These are phyloP conservation scores for Umimayanthus chanpuru DNA, from an alignment of 92 coral and sea anemone genomes.

Conservation along the genomic window DNA sequence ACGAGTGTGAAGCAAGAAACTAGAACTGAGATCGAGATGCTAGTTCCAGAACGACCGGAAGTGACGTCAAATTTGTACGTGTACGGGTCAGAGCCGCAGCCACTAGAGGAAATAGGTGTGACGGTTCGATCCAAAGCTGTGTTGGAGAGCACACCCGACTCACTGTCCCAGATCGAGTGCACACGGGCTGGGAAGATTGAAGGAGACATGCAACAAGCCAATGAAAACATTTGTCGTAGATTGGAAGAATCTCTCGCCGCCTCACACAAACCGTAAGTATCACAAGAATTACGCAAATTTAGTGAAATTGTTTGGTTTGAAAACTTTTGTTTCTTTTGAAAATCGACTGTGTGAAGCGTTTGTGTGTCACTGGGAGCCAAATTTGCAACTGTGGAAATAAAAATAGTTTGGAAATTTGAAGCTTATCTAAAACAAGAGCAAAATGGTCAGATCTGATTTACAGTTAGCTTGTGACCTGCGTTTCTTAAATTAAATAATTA, in stretches of 20 bases:
- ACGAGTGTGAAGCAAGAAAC: conserved; percentile 95
- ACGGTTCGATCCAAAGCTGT: conserved; percentile 76
- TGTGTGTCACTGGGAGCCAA: background rate
- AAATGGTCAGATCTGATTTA: background rate
- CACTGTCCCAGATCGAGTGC: conserved; percentile 61
- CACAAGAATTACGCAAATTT: too few relatives aligned
- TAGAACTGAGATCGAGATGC: conserved; percentile 92
- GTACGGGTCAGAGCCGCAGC: conserved; percentile 58
- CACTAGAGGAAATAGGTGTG: conserved; percentile 61
- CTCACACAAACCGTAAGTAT: conserved; percentile 68
- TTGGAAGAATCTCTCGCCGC: conserved; percentile 84
- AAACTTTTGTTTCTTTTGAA: background rate
- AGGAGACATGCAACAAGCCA: conserved; percentile 84
- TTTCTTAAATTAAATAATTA: too few relatives aligned
- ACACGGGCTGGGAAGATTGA: conserved; percentile 61
- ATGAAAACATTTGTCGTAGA: conserved; percentile 83
- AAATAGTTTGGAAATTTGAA: too few relatives aligned
- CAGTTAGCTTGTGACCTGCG: too few relatives aligned
- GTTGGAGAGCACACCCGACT: conserved; percentile 72
- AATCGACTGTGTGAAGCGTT: background rate
- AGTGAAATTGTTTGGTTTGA: background rate
- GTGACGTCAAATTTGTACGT: conserved; percentile 75
- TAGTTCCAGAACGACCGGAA: conserved; percentile 80
- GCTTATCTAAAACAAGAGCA: background rate
- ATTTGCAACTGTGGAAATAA: background rate